Evolutionary conservation across 2,888 invertebrate species (phyloP), one percentile per base, ranked within the genome.

Genomic region (Lycophotia porphyrea): DNA sequence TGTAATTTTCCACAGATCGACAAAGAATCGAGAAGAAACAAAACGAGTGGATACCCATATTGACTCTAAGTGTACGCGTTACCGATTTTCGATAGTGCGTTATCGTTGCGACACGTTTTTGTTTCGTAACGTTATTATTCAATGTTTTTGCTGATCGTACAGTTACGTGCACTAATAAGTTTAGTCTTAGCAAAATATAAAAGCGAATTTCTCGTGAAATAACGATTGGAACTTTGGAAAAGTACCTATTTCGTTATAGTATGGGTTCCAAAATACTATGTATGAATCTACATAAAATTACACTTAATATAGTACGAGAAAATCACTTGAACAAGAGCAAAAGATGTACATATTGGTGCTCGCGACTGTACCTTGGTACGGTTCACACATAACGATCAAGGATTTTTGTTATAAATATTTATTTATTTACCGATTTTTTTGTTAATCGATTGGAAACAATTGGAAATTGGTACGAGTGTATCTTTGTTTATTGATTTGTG

Each of bases 391-490:
- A 67, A 36, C 27, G 18, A 76, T 64, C 82, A 85, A 85, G 82
- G 85, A 85, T 72, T 72, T 75, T 47, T 18, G 66, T 36, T 63
- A 47, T n/a, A 64, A 84, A 84, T 67, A 64, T 75, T 77, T 36
- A 66, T 76, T 71, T 71, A 24, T 71, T 47, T 84, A 65, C 21
- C 21, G 18, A 58, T 72, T 67, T 60, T 27, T 24, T 71, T 71
- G 44, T 71, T 81, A 83, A 83, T 83, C 72, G 83, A 49, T 85
- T 66, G 85, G 83, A 85, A 85, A 85, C 63, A 85, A 77, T 83
- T 47, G 71, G 34, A 77, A 71, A 83, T 83, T 71, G 71, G 24
- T 81, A 74, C 47, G 71, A 63, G n/a, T 74, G 44, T 61, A 27
- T 49, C 8, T 18, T n/a, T 63, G 24, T 36, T 63, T 63, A 39